Evolutionary conservation across 2,888 invertebrate genomes (phyloP).

Genomic region (Resseliella maxima): DNA sequence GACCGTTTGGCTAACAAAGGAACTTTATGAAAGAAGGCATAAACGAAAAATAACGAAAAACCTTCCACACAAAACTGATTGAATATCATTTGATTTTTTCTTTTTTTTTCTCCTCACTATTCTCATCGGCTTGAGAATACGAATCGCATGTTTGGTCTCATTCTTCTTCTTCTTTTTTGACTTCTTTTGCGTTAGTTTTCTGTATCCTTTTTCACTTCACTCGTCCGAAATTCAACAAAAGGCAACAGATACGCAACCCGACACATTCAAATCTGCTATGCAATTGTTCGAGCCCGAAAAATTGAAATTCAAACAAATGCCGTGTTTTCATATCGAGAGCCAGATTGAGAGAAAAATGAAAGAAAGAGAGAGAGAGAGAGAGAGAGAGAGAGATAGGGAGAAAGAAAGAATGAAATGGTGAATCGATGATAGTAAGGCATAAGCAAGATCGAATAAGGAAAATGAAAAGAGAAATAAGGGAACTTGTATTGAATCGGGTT

Average conservation of each 20-base stretch:
- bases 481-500: conserved; percentile 47
- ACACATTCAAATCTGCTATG: conserved; percentile 27
- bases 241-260: conserved; percentile 47
- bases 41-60: neutral
- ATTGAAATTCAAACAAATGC: conserved; percentile 45
- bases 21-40: conserved; percentile 9
- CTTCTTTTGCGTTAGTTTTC: too few relatives aligned
- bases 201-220: neutral
- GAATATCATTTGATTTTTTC: conserved; percentile 50
- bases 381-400: neutral
- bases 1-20: conserved; percentile 30
- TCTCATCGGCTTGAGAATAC: neutral
- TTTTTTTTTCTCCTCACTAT: neutral
- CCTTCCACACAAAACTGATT: conserved; percentile 24
- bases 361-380: neutral
- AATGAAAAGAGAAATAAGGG: too few relatives aligned
- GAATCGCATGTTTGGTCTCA: neutral
- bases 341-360: neutral
- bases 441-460: neutral
- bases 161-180: neutral
- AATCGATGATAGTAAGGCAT: too few relatives aligned
- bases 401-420: too few relatives aligned
- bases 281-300: conserved; percentile 22
- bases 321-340: neutral
- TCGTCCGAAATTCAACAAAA: neutral